Evolutionary conservation across 2,888 invertebrate genomes (phyloP).

Genomic region (Epinotia bilunana): DNA sequence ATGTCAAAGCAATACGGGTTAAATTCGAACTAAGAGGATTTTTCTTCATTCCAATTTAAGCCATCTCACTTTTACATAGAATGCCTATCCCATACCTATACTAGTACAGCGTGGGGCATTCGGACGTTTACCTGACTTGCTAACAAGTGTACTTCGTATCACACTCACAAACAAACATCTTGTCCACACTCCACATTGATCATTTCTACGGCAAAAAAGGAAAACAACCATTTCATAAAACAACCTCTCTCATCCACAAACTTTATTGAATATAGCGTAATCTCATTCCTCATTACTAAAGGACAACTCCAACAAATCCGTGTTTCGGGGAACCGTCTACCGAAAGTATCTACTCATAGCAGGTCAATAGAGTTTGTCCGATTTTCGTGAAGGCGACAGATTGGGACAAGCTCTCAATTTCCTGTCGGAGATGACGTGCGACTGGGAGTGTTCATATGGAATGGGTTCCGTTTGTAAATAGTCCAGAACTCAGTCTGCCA

Average conservation of each 20-base stretch:
- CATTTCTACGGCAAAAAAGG: neutral
- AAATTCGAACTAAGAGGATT: too few species aligned
- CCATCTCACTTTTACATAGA: too few species aligned
- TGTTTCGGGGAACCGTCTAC: neutral
- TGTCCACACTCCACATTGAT: neutral
- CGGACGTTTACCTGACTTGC: too few species aligned
- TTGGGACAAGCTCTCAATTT: slow-evolving; percentile 26
- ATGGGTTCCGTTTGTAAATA: slow-evolving; percentile 6
- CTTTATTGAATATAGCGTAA: slow-evolving; percentile 3
- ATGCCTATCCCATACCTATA: too few species aligned
- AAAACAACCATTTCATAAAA: neutral
- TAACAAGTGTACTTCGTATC: too few species aligned
- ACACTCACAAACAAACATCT: too few species aligned
- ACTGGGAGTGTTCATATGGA: slow-evolving; percentile 1
- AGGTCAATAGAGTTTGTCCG: neutral
- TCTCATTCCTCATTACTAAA: neutral
- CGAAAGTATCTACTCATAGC: neutral
- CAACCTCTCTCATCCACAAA: neutral
- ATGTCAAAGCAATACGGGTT: too few species aligned
- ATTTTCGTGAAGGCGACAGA: slow-evolving; percentile 17
- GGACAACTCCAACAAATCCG: neutral
- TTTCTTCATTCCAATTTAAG: too few species aligned
- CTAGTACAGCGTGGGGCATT: too few species aligned
- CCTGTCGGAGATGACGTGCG: slow-evolving; percentile 12
- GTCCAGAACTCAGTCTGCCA: neutral